phyloP scores from a whole-genome alignment of 2,797 vertebrate species.

The Sebastes cheni region DNA sequence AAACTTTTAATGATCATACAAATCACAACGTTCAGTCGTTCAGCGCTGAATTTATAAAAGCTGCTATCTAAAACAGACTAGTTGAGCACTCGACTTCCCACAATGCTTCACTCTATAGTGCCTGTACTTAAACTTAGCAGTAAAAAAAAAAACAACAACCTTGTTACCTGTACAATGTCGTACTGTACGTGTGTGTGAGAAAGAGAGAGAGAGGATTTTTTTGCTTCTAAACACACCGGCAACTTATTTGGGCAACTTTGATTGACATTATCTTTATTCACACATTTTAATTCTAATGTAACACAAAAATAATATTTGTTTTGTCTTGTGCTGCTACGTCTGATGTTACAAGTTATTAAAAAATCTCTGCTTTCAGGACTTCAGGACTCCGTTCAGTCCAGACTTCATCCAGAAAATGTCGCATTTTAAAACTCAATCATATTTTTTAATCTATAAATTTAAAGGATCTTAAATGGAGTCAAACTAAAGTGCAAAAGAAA shows the following conservation, averaged over 20 bases:
- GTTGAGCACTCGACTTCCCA: constrained; percentile 41
- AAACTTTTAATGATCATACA: background rate
- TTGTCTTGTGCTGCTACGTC: background rate
- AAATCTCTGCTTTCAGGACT: background rate
- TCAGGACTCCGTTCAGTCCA: background rate
- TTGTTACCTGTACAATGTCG: constrained; percentile 33
- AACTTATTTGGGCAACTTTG: constrained; percentile 23
- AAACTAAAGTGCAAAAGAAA: background rate
- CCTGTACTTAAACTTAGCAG: constrained; percentile 48
- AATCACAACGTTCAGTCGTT: background rate
- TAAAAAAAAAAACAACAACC: background rate
- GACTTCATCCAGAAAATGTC: background rate
- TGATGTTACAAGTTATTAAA: background rate
- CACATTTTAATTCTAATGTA: background rate
- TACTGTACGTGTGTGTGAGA: constrained; percentile 32
- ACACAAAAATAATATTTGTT: background rate
- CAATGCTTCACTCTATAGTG: constrained; percentile 70
- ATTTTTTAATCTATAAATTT: too few relatives aligned
- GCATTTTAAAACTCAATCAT: background rate
- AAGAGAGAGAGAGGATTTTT: background rate
- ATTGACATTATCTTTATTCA: background rate
- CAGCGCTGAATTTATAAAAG: background rate
- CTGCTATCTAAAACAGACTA: constrained; percentile 30
- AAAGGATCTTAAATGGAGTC: background rate
- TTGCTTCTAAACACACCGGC: constrained; percentile 23